Percentiles rank a stretch among this genome's conserved stretches.
Evolutionary conservation across 2,888 invertebrate genomes (phyloP).

Genomic region (Epinotia ramella): DNA sequence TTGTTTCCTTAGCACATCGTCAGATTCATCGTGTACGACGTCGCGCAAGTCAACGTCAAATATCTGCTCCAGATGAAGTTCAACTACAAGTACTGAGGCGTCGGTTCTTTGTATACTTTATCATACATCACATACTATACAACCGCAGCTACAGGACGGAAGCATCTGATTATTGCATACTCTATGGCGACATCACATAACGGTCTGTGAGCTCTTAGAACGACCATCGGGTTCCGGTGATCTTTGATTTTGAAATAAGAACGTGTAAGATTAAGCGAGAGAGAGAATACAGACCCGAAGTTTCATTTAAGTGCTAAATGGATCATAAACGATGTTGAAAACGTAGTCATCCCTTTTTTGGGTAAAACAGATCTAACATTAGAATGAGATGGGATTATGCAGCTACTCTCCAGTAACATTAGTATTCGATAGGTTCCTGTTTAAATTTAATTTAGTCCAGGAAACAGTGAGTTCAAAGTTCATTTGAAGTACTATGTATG

Average conservation of each 20-base stretch:
- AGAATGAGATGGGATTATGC: no score
- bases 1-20: constrained; percentile 61
- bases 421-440: neutral
- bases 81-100: constrained; percentile 88
- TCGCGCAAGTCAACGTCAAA: constrained; percentile 96
- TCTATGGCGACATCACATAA: constrained; percentile 2
- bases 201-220: neutral
- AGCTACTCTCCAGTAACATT: no score
- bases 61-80: constrained; percentile 96
- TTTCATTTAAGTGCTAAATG: no score
- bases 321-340: no score
- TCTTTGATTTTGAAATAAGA: no score
- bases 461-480: constrained; percentile 6
- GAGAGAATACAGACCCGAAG: no score
- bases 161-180: neutral
- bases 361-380: no score
- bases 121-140: neutral
- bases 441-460: neutral
- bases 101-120: constrained; percentile 7
- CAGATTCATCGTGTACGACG: constrained; percentile 97
- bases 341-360: no score
- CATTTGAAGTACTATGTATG: constrained; percentile 6
- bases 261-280: no score
- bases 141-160: neutral
- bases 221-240: no score